Base-by-base conservation (phyloP, 1,140 invertebrate species). In the Lasioglossum albipes region DNA sequence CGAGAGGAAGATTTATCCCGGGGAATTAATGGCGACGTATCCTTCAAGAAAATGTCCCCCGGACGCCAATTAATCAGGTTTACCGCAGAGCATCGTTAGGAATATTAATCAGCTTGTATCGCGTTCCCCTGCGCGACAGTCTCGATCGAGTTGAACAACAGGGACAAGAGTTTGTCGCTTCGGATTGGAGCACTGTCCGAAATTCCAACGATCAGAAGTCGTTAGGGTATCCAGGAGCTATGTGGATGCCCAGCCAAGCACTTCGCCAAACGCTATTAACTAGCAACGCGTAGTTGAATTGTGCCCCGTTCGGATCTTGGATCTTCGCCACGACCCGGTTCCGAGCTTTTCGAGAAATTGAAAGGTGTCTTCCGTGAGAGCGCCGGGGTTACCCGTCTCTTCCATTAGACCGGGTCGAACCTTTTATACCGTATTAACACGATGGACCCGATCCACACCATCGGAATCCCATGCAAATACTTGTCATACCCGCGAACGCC, bases 341-440 rank as follows among this genome's bases (percentile, higher is more conserved):
- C 12, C 16, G 18, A 36, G 69, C 75, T 72, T 73, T 78, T 82
- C 54, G 16, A 62, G 62, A 62, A 79, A 79, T 72, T 79, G 81
- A 79, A 82, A 82, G 81, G 68, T 77, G 67, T 57, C 74, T 68
- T 27, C 7, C n/a, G 27, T 18, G 54, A 12, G 4, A 27, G 16
- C 22, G 22, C 42, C 10, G 18, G 45, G 45, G 52, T 20, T 52
- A 75, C 77, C 69, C 75, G 76, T 79, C 79, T 79, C 70, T 84
- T 86, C 79, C 79, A 83, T 83, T 81, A 79, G 67, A 65, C 52
- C 57, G 7, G 59, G 1, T 45, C 70, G 72, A 84, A 76, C 78
- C 87, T 88, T 80, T 87, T 82, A 85, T 83, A 72, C 79, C 74
- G 81, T 80, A 82, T 87, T 85, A 85, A 81, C 27, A 27, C 77